A percentile compares a stretch with the other conserved stretches of the same genome.
Evolutionary conservation across 2,113 vertebrate species (phyloP).

Genomic region (Cyphomyrus discorhynchus): DNA sequence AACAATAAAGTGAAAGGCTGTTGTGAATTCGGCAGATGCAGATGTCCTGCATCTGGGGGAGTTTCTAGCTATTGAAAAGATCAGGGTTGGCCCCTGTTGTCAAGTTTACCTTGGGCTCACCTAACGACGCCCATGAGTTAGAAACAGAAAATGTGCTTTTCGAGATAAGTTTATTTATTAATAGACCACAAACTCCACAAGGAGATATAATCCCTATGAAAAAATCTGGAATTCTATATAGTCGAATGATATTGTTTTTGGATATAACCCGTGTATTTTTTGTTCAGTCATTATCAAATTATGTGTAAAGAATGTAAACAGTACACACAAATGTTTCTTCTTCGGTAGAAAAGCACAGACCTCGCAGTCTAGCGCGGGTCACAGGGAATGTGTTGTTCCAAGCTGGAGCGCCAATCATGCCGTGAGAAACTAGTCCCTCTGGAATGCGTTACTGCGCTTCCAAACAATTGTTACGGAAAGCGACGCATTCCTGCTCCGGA

Average conservation of each 20-base stretch:
- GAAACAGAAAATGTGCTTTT: neutral
- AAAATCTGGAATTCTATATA: neutral
- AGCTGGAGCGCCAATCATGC: constrained; percentile 26
- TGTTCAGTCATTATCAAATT: neutral
- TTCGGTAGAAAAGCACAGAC: neutral
- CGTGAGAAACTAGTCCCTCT: constrained; percentile 55
- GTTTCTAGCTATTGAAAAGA: too few species aligned
- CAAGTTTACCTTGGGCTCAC: too few species aligned
- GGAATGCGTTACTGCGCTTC: constrained; percentile 37
- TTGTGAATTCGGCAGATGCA: neutral
- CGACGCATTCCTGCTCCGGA: constrained; percentile 1
- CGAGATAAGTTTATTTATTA: neutral
- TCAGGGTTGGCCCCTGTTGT: too few species aligned
- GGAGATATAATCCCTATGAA: neutral
- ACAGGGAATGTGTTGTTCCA: constrained; percentile 23
- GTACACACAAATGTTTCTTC: neutral
- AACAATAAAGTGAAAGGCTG: neutral
- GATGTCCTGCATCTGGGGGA: neutral
- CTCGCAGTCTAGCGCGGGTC: neutral
- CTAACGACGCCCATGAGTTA: neutral
- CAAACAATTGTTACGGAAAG: constrained; percentile 22
- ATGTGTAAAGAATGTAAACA: neutral
- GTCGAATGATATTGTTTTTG: neutral
- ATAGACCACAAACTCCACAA: neutral
- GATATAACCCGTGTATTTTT: neutral